These are phyloP conservation scores for Nymphalis urticae DNA, from an alignment of 2,888 invertebrate genomes.

Conservation along the genomic window DNA sequence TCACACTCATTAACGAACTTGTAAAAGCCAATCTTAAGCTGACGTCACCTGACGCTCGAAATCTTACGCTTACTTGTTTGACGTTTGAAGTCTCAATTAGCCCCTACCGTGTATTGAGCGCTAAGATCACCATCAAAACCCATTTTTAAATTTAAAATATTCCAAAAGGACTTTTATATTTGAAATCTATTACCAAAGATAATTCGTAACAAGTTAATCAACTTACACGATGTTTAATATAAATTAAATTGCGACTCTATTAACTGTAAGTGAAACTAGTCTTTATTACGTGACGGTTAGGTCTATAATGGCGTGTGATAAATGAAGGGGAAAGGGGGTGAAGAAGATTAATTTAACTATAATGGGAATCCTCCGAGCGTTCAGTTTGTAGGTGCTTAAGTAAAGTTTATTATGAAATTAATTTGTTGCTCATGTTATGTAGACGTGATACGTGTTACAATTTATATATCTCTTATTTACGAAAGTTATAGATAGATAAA, in stretches of 20 bases:
- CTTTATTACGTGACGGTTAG: neutral
- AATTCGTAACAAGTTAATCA: conserved; percentile 6
- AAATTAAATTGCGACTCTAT: neutral
- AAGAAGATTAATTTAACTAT: conserved; percentile 38
- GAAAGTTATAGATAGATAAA: too few relatives aligned
- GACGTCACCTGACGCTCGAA: too few relatives aligned
- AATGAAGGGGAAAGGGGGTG: conserved; percentile 18
- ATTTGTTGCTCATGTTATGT: neutral
- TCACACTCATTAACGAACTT: too few relatives aligned
- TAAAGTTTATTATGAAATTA: conserved; percentile 21
- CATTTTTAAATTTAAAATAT: too few relatives aligned
- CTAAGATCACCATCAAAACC: too few relatives aligned
- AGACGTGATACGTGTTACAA: neutral
- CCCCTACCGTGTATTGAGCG: too few relatives aligned
- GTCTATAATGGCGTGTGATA: conserved; percentile 6
- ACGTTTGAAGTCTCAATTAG: too few relatives aligned
- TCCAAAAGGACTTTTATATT: too few relatives aligned
- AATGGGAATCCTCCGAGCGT: conserved; percentile 24
- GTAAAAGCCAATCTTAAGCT: too few relatives aligned
- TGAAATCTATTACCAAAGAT: too few relatives aligned
- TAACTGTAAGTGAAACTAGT: neutral
- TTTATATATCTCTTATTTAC: too few relatives aligned
- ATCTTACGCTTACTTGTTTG: too few relatives aligned
- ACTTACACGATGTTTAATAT: conserved; percentile 4
- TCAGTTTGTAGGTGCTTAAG: conserved; percentile 21